A percentile compares a stretch with the other conserved stretches of the same genome.
phyloP scores from a whole-genome alignment of 2,797 vertebrate genomes.

The Artibeus lituratus region DNA sequence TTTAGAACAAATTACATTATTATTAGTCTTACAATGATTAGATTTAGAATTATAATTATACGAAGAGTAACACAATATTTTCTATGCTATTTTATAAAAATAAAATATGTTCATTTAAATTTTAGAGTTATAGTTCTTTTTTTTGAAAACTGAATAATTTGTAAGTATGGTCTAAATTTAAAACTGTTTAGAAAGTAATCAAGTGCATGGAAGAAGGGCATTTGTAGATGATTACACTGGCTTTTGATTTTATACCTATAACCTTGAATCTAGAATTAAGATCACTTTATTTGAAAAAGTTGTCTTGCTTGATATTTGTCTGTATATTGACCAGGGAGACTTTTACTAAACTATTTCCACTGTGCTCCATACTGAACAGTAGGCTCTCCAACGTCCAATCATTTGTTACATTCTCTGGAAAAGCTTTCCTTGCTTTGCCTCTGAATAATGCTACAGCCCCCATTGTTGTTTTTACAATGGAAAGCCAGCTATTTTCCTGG shows the following conservation, averaged over 20 bases:
- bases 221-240: not conserved
- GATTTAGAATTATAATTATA: not conserved
- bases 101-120: not conserved
- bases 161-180: not conserved
- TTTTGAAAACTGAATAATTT: not conserved
- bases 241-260: not conserved
- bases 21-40: not conserved
- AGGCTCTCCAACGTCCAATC: not conserved
- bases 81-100: not conserved
- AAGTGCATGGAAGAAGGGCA: not conserved
- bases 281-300: not conserved
- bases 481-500: not conserved
- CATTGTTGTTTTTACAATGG: not conserved
- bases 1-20: not conserved
- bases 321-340: not conserved
- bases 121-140: not conserved
- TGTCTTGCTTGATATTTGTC: not conserved
- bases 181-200: not conserved
- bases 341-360: not conserved
- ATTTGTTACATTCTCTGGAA: not conserved
- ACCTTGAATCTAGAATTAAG: not conserved
- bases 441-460: not conserved
- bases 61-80: not conserved
- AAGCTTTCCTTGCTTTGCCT: not conserved
- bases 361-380: not conserved